Base-by-base conservation (phyloP, 2,888 invertebrate genomes). In the Aphidoletes aphidimyza region DNA sequence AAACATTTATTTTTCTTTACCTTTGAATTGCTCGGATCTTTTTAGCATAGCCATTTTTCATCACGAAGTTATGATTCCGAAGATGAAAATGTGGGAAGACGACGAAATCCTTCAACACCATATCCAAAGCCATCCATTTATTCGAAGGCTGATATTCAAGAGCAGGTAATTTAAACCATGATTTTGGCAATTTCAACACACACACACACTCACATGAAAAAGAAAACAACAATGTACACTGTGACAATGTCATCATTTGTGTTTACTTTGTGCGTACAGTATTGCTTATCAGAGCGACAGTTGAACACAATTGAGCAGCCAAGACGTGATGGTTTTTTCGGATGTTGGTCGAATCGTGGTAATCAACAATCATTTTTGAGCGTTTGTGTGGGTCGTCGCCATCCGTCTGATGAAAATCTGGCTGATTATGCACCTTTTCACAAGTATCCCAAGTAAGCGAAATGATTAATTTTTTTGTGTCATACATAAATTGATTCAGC, bases 251-350 rank as follows among this genome's bases (percentile, higher is more conserved):
- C 22, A 3, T 54, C 22, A 22, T 22, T 54, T 22, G 22, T 78
- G 36, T 17, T 36, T 78, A n/a, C 8, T 81, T 1, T n/a, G 1
- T 8, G 1, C 37, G 22, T 37, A n/a, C 59, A 90, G 91, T 97
- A 97, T 91, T 97, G 97, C 91, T 96, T 97, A 91, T 97, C 95
- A 89, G 95, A 95, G 91, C 94, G 96, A 89, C 96, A 97, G 90
- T 91, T 97, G 89, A 95, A 95, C 89, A 89, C 89, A 85, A 92
- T 97, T 88, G 96, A 96, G 88, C 91, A 91, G 87, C 89, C 90
- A 19, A 87, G 91, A 86, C 89, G 91, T 85, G 90, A 91, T 87
- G 89, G 95, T 88, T 94, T 96, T 89, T 96, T 97, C 90, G 96
- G 97, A 87, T 97, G 97, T 89, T 92, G 97, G 87, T 96, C 96